Evolutionary conservation across 1,140 invertebrate genomes (phyloP), one percentile per base, ranked within the genome.

Genomic region (Druon quercuslanigerum): DNA sequence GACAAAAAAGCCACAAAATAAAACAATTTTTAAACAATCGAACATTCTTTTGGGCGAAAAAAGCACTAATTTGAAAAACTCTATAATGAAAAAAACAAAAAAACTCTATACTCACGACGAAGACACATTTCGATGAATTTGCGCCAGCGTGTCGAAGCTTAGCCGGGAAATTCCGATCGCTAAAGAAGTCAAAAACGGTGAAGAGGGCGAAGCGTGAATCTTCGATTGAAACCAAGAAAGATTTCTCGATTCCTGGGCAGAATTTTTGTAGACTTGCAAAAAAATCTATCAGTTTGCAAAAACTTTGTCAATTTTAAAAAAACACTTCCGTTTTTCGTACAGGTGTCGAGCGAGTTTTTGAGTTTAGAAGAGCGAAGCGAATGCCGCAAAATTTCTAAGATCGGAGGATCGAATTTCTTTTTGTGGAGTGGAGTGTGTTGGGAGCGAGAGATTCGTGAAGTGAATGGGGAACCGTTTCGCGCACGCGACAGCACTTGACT

Each of bases 121-220:
- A 79, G 78, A 84, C 76, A 85, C 86, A 82, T 87, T 83, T 84
- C 83, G 86, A 74, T 83, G 85, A 88, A 87, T 87, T 83, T 87
- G 85, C 90, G 90, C 90, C 90, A 91, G 90, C 86, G 89, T 91
- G 89, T 89, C 86, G 83, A 88, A 77, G 70, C 82, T 84, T 84
- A 75, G 79, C 78, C 60, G 60, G 60, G 33, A 66, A 66, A 66
- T 66, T 66, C 20, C 25, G 60, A 66, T 66, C 40, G 25, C 25
- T 66, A 14, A 66, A 40, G 14, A 8, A 40, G 33, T 40, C 25
- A 40, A 40, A 66, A 40, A 56, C 7, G 12, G 40, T n/a, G 60
- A 40, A 66, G 60, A 66, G 16, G 8, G 60, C 60, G 20, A 40
- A 66, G 20, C 40, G 16, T 66, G 72, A 80, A 81, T 84, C 72